Conservation (phyloP, 1,140 invertebrate species). For the Drosophila chauvacae region DNA sequence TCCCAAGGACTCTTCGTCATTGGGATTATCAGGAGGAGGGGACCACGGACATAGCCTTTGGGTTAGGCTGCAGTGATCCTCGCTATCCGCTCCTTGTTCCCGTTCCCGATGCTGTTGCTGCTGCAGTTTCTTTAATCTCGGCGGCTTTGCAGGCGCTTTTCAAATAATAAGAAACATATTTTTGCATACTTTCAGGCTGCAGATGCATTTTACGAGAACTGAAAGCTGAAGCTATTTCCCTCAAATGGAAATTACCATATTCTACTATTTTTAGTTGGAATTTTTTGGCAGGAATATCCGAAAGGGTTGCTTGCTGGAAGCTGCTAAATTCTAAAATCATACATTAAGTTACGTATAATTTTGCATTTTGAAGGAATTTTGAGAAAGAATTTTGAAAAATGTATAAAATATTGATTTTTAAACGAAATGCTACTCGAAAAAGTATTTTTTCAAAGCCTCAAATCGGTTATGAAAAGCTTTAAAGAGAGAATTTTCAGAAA, state of each 20-base stretch:
- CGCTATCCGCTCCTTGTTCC: background rate
- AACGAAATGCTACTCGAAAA: slow-evolving; percentile 21
- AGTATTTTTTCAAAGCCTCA: background rate
- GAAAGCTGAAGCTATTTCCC: too few relatives aligned
- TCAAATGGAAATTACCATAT: slow-evolving; percentile 8
- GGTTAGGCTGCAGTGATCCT: slow-evolving; percentile 10
- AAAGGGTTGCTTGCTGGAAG: background rate
- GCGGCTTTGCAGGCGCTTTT: slow-evolving; percentile 47
- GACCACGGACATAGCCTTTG: slow-evolving; percentile 27
- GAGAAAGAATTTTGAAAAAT: background rate
- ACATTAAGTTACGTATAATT: background rate
- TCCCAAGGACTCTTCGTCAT: background rate
- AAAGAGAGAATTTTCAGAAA: too few relatives aligned
- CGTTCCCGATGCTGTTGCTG: background rate
- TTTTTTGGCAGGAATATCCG: background rate
- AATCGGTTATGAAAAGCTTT: background rate
- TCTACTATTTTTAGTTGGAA: background rate
- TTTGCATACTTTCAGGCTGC: slow-evolving; percentile 37
- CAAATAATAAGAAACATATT: slow-evolving; percentile 8
- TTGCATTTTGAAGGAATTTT: slow-evolving; percentile 17
- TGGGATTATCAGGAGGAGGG: background rate
- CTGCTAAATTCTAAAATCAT: background rate
- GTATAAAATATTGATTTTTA: slow-evolving; percentile 9
- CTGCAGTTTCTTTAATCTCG: slow-evolving; percentile 28
- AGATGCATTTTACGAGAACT: background rate